A percentile compares a stretch with the other conserved stretches of the same genome.
Evolutionary conservation across 2,113 vertebrate species (phyloP).

Genomic region (Prochilodus magdalenae): DNA sequence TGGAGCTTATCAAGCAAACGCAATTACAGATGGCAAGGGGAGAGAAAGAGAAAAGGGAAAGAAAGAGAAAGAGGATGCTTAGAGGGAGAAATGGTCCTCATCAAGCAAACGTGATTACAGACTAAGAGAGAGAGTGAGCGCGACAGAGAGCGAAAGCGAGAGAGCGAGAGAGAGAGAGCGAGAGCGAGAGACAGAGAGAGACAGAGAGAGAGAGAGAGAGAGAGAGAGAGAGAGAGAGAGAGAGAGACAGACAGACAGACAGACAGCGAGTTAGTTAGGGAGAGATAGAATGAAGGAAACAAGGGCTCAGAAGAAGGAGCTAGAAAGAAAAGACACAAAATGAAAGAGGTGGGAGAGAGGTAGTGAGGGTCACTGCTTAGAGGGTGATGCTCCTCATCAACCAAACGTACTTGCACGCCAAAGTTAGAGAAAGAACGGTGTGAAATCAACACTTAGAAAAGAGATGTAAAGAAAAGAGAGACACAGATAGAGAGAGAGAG

Average conservation of each 20-base stretch:
- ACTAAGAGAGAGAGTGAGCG: background rate
- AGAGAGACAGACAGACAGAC: background rate
- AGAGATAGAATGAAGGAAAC: background rate
- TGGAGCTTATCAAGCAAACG: background rate
- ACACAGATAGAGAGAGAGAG: background rate
- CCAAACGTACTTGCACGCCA: no score
- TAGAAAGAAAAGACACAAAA: no score
- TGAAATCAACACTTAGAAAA: no score
- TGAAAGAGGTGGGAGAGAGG: no score
- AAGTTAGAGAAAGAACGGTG: background rate
- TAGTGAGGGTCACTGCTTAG: no score
- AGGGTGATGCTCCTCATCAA: background rate
- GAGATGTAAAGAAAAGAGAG: no score
- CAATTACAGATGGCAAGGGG: background rate
- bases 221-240: background rate
- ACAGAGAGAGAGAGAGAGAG: background rate
- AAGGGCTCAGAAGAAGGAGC: no score
- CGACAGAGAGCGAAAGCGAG: background rate
- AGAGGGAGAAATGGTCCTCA: background rate
- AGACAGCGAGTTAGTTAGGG: background rate
- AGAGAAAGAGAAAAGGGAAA: background rate
- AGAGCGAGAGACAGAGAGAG: background rate
- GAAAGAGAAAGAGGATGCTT: background rate
- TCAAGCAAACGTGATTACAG: no score
- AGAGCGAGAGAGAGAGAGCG: no score